These are phyloP conservation scores for Rhingia campestris DNA, from an alignment of 2,888 invertebrate species.

Conservation along the genomic window DNA sequence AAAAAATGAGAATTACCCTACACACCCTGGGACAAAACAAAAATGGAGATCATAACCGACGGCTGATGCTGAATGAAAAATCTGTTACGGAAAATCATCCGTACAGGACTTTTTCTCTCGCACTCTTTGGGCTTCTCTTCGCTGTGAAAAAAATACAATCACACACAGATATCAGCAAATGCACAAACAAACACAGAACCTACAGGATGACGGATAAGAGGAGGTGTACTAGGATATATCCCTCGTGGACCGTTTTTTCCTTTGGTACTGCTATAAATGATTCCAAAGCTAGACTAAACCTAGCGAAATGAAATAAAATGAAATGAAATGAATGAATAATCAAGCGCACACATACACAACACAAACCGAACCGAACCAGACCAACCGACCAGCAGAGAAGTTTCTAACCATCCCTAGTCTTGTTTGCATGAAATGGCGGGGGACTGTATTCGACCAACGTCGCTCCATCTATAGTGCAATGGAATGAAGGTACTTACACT, in stretches of 20 bases:
- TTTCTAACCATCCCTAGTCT: neutral
- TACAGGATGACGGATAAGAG: neutral
- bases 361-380: constrained; percentile 20
- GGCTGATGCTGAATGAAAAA: constrained; percentile 71
- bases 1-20: constrained; percentile 7
- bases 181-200: constrained; percentile 50
- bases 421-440: constrained; percentile 4
- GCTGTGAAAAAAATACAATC: constrained; percentile 14
- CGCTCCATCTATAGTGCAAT: constrained; percentile 35
- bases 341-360: constrained; percentile 64
- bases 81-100: constrained; percentile 73
- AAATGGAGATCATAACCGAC: constrained; percentile 53
- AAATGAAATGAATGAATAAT: constrained; percentile 75
- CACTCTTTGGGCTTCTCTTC: constrained; percentile 23
- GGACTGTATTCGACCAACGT: constrained; percentile 34
- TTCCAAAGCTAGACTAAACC: constrained; percentile 69
- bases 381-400: constrained; percentile 47
- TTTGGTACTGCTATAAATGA: constrained; percentile 57
- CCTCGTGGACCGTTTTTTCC: constrained; percentile 15
- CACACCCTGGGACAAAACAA: constrained; percentile 40
- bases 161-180: constrained; percentile 58
- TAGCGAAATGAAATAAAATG: constrained; percentile 71
- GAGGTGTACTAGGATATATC: constrained; percentile 22
- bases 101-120: constrained; percentile 36
- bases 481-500: constrained; percentile 75